Evolutionary conservation across 2,113 vertebrate genomes (phyloP).

Genomic region (Shinisaurus crocodilurus): DNA sequence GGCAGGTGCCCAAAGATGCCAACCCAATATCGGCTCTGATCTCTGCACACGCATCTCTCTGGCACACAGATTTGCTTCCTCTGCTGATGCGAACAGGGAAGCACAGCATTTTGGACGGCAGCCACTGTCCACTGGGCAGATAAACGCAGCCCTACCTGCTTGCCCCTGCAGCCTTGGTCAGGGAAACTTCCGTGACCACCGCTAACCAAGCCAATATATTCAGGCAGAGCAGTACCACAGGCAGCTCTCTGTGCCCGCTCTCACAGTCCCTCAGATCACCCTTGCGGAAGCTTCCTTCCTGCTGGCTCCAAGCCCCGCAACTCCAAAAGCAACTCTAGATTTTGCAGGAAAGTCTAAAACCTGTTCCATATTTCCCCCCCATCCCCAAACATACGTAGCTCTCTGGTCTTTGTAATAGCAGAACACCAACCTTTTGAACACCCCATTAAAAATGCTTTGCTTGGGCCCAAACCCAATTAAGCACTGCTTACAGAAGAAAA

Average conservation of each 20-base stretch:
- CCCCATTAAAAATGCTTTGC: not conserved
- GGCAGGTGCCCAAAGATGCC: not conserved
- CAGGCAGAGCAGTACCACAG: too few relatives aligned
- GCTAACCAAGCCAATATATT: not conserved
- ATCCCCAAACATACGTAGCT: not conserved
- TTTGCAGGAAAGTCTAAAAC: not conserved
- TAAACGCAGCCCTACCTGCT: not conserved
- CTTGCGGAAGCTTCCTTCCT: not conserved
- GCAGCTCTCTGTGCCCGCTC: not conserved
- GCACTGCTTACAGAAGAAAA: slow-evolving; percentile 59
- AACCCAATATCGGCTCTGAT: not conserved
- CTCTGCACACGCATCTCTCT: not conserved
- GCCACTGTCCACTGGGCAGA: too few relatives aligned
- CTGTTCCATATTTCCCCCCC: not conserved
- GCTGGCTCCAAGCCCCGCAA: not conserved
- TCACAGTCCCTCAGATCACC: not conserved
- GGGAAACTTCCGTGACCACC: not conserved
- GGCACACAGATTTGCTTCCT: not conserved
- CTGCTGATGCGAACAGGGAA: not conserved
- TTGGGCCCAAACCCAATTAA: slow-evolving; percentile 48
- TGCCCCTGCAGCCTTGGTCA: not conserved
- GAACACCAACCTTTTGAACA: slow-evolving; percentile 23
- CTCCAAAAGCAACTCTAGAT: slow-evolving; percentile 12
- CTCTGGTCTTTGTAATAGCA: not conserved
- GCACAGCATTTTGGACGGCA: not conserved